A percentile compares a stretch with the other conserved stretches of the same genome.
phyloP scores from a whole-genome alignment of 2,797 vertebrate genomes.

The Anas bahamensis region DNA sequence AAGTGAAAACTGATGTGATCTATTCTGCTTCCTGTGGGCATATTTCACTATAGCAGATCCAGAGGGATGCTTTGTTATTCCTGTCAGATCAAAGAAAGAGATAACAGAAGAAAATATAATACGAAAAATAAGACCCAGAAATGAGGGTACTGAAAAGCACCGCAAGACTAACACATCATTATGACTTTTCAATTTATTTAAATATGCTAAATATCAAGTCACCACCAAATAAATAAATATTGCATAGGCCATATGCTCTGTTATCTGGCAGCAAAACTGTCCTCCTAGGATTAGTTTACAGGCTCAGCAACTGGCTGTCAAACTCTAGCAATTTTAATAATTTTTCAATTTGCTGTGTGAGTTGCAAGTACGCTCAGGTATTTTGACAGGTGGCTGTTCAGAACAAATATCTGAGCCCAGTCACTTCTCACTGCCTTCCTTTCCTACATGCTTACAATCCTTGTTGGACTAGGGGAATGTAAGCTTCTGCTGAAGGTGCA shows the following conservation, averaged over 20 bases:
- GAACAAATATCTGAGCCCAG: conserved; percentile 22
- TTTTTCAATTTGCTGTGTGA: conserved; percentile 42
- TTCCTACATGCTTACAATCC: background rate
- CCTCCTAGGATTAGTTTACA: conserved; percentile 70
- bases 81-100: conserved; percentile 76
- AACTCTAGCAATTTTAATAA: conserved; percentile 43
- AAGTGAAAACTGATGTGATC: conserved; percentile 73
- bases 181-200: conserved; percentile 60
- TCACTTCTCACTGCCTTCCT: background rate
- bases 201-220: conserved; percentile 58
- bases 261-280: conserved; percentile 68
- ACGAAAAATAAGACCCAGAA: conserved; percentile 58
- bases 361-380: background rate
- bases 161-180: conserved; percentile 27
- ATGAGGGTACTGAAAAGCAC: conserved; percentile 38
- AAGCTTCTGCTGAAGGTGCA: background rate
- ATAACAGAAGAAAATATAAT: conserved; percentile 66
- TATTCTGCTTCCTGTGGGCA: conserved; percentile 73
- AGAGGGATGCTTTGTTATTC: conserved; percentile 72
- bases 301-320: conserved; percentile 21
- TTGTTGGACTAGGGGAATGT: background rate
- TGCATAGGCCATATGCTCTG: conserved; percentile 76
- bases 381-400: conserved; percentile 15
- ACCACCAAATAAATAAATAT: conserved; percentile 78
- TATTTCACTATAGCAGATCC: conserved; percentile 65